A percentile compares a stretch with the other conserved stretches of the same genome.
Evolutionary conservation across 2,113 vertebrate genomes (phyloP).

Genomic region (Chloropsis hardwickii): DNA sequence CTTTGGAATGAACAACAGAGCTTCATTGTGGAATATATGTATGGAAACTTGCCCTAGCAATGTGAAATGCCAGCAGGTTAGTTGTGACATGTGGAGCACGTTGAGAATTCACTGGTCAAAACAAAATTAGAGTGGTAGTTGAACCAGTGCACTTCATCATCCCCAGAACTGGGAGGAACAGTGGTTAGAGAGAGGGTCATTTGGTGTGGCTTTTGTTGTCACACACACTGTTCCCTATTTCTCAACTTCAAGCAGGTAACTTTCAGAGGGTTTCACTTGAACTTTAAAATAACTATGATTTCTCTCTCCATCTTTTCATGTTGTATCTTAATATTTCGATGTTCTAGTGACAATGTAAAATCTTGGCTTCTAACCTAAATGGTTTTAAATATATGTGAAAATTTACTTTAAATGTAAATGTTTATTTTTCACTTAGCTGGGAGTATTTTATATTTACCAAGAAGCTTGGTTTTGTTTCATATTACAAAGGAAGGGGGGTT

Average conservation of each 20-base stretch:
- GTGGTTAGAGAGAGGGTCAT: not conserved
- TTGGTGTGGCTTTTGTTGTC: not conserved
- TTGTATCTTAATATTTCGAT: not conserved
- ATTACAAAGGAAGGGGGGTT: not conserved
- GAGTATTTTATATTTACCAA: not conserved
- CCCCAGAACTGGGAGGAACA: not conserved
- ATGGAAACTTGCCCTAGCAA: not conserved
- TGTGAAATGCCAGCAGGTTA: not conserved
- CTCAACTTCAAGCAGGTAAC: not conserved
- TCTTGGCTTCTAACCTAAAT: not conserved
- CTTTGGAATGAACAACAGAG: not conserved
- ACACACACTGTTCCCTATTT: not conserved
- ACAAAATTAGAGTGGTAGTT: not conserved
- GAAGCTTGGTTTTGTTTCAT: not conserved
- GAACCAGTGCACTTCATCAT: not conserved
- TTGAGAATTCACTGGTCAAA: not conserved
- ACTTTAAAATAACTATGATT: not conserved
- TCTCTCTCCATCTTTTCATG: not conserved
- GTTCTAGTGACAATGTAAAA: not conserved
- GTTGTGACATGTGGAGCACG: not conserved
- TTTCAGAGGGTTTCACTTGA: not conserved
- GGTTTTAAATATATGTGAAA: not conserved
- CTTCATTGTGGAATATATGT: not conserved
- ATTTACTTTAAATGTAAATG: not conserved
- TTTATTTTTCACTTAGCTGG: not conserved